Evolutionary conservation across 2,888 invertebrate genomes (phyloP).

Genomic region (Cordilura impudica): DNA sequence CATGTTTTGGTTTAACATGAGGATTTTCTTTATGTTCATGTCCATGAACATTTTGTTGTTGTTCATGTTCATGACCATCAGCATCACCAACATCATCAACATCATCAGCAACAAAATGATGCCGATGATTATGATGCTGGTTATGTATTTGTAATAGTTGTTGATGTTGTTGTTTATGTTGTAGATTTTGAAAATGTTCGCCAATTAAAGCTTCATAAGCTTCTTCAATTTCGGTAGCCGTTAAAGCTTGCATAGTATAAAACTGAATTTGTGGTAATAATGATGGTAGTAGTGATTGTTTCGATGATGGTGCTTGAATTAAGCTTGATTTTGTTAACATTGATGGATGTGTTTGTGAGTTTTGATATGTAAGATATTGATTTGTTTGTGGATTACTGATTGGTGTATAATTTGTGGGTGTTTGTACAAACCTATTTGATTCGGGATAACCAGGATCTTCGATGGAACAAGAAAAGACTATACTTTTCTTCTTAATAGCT

Average conservation of each 20-base stretch:
- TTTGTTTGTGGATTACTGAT: slow-evolving; percentile 38
- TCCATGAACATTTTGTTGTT: slow-evolving; percentile 57
- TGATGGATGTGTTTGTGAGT: slow-evolving; percentile 45
- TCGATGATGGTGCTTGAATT: slow-evolving; percentile 10
- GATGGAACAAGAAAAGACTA: slow-evolving; percentile 91
- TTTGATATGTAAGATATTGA: slow-evolving; percentile 56
- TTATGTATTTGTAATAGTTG: slow-evolving; percentile 52
- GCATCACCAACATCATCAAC: slow-evolving; percentile 37
- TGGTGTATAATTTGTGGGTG: slow-evolving; percentile 11
- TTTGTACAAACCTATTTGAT: slow-evolving; percentile 76
- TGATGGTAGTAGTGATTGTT: slow-evolving; percentile 39
- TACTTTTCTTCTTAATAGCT: slow-evolving; percentile 89
- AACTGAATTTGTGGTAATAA: slow-evolving; percentile 67
- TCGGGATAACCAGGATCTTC: slow-evolving; percentile 90
- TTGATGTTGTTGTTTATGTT: slow-evolving; percentile 47
- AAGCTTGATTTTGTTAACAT: slow-evolving; percentile 44
- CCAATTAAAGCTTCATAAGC: slow-evolving; percentile 73
- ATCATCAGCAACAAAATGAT: slow-evolving; percentile 9
- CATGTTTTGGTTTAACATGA: slow-evolving; percentile 61
- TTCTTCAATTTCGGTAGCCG: slow-evolving; percentile 71
- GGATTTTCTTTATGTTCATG: slow-evolving; percentile 58
- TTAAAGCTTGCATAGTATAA: slow-evolving; percentile 72
- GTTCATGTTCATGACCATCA: slow-evolving; percentile 39
- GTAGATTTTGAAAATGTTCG: slow-evolving; percentile 68
- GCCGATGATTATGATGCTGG: slow-evolving; percentile 58